Percentiles rank a stretch among this genome's conserved stretches.
These are phyloP conservation scores for Platycercus adscitus DNA, from an alignment of 2,113 vertebrate species.

Conservation along the genomic window DNA sequence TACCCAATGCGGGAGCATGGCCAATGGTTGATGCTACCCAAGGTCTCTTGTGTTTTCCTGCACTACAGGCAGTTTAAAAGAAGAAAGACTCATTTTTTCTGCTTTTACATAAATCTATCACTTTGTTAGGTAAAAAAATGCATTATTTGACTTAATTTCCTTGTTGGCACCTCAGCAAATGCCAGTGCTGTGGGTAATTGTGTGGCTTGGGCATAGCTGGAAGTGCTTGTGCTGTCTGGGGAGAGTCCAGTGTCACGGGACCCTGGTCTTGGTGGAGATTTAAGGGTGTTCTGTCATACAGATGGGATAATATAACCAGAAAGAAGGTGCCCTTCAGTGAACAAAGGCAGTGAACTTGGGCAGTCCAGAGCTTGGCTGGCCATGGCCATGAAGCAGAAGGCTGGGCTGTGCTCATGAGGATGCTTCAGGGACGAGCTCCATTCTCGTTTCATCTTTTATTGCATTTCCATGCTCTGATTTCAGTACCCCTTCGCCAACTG, in stretches of 20 bases:
- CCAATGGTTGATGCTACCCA: neutral
- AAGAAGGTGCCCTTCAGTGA: neutral
- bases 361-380: neutral
- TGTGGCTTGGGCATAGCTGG: accelerated
- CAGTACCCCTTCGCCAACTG: neutral
- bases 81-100: neutral
- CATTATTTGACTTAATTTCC: neutral
- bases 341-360: too few relatives aligned
- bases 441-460: accelerated
- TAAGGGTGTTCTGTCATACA: accelerated
- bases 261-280: too few relatives aligned
- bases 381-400: neutral
- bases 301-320: neutral
- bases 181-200: neutral
- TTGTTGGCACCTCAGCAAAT: accelerated
- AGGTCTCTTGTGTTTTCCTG: too few relatives aligned
- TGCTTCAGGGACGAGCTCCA: neutral
- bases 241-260: too few relatives aligned
- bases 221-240: neutral
- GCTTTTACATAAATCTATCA: neutral
- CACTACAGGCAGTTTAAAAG: neutral
- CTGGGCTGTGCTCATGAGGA: neutral
- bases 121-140: neutral
- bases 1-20: accelerated
- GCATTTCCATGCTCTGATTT: neutral